phyloP scores from a whole-genome alignment of 2,113 vertebrate genomes.

The Myotis lucifugus region DNA sequence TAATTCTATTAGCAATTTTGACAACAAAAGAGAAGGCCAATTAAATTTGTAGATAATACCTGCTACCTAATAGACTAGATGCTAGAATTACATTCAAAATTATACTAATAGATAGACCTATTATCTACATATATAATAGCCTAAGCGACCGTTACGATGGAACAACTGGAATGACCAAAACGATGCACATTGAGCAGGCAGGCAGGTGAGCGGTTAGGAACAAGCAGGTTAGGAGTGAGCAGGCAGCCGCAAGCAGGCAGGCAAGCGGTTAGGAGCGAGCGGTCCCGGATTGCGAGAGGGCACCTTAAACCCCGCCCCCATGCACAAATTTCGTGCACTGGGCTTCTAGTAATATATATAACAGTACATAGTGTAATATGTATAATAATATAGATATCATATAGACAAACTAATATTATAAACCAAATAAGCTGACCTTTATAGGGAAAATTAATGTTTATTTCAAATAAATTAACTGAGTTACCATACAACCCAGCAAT shows the following conservation, averaged over 20 bases:
- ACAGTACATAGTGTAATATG: background rate
- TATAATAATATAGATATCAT: background rate
- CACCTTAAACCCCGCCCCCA: no score
- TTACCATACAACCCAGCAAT: background rate
- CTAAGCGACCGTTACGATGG: no score
- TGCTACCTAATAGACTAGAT: background rate
- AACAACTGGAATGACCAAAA: no score
- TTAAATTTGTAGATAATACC: background rate
- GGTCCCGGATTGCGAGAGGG: no score
- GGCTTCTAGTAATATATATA: background rate
- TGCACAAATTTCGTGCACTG: no score
- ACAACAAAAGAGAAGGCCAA: background rate
- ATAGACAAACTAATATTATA: background rate
- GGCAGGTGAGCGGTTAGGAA: no score
- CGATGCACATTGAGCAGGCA: no score
- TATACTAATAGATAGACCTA: background rate
- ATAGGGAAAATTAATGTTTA: constrained; percentile 1
- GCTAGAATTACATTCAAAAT: constrained; percentile 39
- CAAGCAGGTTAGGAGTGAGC: no score
- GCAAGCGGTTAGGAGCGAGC: no score
- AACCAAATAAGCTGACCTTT: background rate
- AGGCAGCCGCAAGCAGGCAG: no score
- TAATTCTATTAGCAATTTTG: background rate
- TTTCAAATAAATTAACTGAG: constrained; percentile 31
- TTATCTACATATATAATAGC: background rate